phyloP scores from a whole-genome alignment of 35 echinoderm and acorn worm genomes.

The Diadema setosum region DNA sequence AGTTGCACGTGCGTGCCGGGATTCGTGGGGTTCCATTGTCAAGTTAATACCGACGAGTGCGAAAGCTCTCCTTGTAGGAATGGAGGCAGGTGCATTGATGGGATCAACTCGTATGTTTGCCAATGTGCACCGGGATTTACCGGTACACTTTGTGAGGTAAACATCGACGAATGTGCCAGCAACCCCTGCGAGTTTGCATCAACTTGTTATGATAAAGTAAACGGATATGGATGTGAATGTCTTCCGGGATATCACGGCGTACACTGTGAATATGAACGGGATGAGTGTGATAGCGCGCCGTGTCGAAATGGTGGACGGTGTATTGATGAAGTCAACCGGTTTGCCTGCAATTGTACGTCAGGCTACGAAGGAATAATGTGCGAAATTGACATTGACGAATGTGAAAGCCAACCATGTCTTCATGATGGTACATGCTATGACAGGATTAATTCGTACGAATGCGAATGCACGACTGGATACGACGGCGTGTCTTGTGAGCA shows the following conservation, averaged over 20 bases:
- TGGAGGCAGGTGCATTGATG: constrained; percentile 24
- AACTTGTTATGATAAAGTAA: constrained; percentile 35
- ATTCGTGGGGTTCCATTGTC: constrained; percentile 24
- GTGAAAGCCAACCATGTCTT: constrained; percentile 15
- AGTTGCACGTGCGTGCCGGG: constrained; percentile 46
- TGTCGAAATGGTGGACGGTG: constrained; percentile 28
- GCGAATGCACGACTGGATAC: constrained; percentile 31
- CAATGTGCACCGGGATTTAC: constrained; percentile 20
- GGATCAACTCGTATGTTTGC: constrained; percentile 14
- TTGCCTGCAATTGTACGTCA: constrained; percentile 4
- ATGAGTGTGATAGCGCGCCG: constrained; percentile 36
- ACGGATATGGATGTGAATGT: constrained; percentile 46
- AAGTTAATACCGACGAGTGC: constrained; percentile 34
- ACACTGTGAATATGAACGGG: constrained; percentile 3
- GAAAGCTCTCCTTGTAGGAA: constrained; percentile 40
- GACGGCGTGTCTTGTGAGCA: constrained; percentile 3
- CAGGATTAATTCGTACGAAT: constrained; percentile 29
- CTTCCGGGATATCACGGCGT: constrained; percentile 17
- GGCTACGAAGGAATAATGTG: constrained; percentile 41
- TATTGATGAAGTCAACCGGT: neutral
- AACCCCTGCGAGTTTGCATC: constrained; percentile 31
- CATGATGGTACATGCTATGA: constrained; percentile 37
- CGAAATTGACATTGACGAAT: constrained; percentile 33
- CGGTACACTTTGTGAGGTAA: constrained; percentile 25
- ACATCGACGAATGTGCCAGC: constrained; percentile 45